Percentiles rank a stretch among this genome's conserved stretches.
Conservation (phyloP, 2,113 vertebrate genomes). For the Corythaeola cristata region DNA sequence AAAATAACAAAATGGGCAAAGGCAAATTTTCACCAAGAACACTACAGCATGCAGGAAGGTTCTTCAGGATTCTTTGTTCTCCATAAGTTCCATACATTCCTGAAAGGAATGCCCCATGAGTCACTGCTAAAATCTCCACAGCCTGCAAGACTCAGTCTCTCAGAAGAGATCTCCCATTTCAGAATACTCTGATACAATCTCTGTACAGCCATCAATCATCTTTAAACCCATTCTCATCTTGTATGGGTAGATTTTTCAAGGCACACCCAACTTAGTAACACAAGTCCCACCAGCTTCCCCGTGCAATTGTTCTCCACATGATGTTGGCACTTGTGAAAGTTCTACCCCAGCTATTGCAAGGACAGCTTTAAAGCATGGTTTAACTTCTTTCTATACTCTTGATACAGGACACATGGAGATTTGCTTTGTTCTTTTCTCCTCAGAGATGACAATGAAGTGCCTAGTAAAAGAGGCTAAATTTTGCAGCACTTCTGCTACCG, state of each 20-base stretch:
- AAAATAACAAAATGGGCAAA: not conserved
- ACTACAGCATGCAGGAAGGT: not conserved
- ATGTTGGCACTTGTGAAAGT: not conserved
- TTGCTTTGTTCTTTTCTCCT: not conserved
- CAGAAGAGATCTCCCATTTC: not conserved
- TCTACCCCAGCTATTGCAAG: not conserved
- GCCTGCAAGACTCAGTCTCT: not conserved
- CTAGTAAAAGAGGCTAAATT: not conserved
- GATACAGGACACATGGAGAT: not conserved
- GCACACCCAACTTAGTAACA: not conserved
- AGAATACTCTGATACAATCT: not conserved
- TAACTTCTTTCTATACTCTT: not conserved
- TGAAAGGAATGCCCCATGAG: not conserved
- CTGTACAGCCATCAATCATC: not conserved
- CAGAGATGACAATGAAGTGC: not conserved
- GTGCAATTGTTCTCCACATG: not conserved
- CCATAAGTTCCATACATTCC: not conserved
- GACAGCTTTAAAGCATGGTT: not conserved
- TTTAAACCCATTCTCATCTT: not conserved
- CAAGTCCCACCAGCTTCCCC: not conserved
- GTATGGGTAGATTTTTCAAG: not conserved
- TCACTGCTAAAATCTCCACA: not conserved
- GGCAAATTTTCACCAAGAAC: not conserved
- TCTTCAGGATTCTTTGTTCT: not conserved
- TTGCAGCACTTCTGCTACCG: not conserved